Evolutionary conservation across 2,113 vertebrate species (phyloP), one percentile per base, ranked within the genome.

Genomic region (Sciurus niger): DNA sequence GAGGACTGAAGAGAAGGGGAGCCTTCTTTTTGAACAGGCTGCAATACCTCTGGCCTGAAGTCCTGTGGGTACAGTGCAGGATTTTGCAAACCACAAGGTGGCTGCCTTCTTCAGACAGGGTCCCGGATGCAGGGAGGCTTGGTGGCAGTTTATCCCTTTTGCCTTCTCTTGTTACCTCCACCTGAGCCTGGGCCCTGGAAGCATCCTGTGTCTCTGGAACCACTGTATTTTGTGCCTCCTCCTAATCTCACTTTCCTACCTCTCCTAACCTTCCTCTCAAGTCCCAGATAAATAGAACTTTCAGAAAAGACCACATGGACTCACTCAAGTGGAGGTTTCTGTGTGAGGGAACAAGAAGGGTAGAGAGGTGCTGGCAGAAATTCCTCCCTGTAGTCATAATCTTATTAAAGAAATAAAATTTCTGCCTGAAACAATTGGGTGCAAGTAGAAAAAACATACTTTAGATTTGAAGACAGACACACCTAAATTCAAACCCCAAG

Each of bases 391-490:
- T 74, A 63, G 63, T 73, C 51, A 60, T 74, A 63, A 70, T 76
- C 80, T 92, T 93, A 46, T 43, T 84, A 18, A 60, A 89, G 74
- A 80, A 67, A 48, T 28, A 88, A 40, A 55, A 70, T 67, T 95
- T 84, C 89, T 80, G 14, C 72, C 86, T 53, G 68, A 84, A 90
- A 51, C 48, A 91, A 28, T 43, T n/a, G 22, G 25, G 20, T 68
- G 0, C 63, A 74, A 93, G 4, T 46, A 88, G 94, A 72, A 72
- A 92, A 77, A 63, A 18, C 4, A 51, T 48, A 68, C 53, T 83
- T 92, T 20, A 78, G 40, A 63, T 74, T 82, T 58, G 48, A 77
- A 96, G 67, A 13, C 12, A 28, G 83, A 48, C 43, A 83, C 13
- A 77, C 76, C 37, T 73, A 58, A 22, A 83, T 67, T 93, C 40